These are phyloP conservation scores for Portunus trituberculatus DNA, from an alignment of 1,140 invertebrate genomes.

Conservation along the genomic window DNA sequence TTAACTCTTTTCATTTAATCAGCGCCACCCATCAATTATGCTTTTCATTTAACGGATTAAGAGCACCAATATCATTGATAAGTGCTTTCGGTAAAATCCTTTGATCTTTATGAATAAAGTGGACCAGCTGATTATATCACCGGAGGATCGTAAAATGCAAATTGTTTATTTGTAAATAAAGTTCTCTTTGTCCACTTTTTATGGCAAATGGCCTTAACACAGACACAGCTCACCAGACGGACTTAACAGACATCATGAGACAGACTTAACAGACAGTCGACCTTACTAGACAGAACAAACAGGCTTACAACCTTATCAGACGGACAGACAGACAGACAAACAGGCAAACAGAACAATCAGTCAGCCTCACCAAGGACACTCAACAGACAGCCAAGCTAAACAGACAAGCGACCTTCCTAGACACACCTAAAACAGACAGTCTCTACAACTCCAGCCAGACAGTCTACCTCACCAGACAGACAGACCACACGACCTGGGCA, in stretches of 20 bases:
- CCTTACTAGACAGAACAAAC: no score
- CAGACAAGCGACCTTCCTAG: no score
- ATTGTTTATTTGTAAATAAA: neutral
- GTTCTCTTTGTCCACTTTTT: neutral
- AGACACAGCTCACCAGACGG: neutral
- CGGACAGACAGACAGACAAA: no score
- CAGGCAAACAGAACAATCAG: no score
- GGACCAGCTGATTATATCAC: neutral
- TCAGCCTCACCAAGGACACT: no score
- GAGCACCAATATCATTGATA: constrained; percentile 22
- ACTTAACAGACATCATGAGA: neutral
- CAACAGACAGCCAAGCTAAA: no score
- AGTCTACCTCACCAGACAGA: constrained; percentile 3
- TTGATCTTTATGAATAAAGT: constrained; percentile 24
- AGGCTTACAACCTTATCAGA: no score
- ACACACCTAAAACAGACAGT: neutral
- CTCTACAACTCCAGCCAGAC: neutral
- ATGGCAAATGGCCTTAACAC: neutral
- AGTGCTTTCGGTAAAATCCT: neutral
- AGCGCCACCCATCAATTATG: constrained; percentile 1
- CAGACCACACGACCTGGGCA: constrained; percentile 7
- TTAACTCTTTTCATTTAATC: constrained; percentile 5
- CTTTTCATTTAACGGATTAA: constrained; percentile 13
- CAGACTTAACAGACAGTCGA: no score
- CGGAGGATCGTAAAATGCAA: neutral